Evolutionary conservation across 2,797 vertebrate genomes (phyloP).

Genomic region (Myiotriccus ornatus): DNA sequence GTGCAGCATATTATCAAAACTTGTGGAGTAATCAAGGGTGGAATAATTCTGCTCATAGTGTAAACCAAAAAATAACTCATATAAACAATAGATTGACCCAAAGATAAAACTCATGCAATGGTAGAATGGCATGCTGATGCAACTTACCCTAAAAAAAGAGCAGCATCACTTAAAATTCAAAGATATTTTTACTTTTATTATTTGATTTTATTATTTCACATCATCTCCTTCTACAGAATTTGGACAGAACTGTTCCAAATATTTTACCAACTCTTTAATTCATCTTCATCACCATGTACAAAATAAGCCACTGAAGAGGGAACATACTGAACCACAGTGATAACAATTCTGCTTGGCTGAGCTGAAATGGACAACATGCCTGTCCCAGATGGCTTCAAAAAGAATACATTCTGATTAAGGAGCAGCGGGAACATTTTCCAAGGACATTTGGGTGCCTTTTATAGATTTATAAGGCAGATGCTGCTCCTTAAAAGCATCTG

Average conservation of each 20-base stretch:
- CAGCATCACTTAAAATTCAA: neutral
- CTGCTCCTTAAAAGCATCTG: slow-evolving; percentile 55
- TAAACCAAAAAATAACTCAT: neutral
- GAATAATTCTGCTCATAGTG: neutral
- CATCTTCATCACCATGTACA: neutral
- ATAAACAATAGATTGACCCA: neutral
- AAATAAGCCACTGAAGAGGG: slow-evolving; percentile 38
- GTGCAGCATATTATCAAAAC: neutral
- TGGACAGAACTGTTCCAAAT: neutral
- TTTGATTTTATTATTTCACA: neutral
- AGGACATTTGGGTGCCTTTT: slow-evolving; percentile 66
- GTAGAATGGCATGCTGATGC: neutral
- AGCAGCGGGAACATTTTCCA: slow-evolving; percentile 67
- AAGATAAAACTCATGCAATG: neutral
- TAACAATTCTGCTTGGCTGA: slow-evolving; percentile 44
- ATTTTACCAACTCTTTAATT: slow-evolving; percentile 5
- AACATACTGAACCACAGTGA: slow-evolving; percentile 6
- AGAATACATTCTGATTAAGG: slow-evolving; percentile 61
- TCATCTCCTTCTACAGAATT: neutral
- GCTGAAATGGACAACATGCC: slow-evolving; percentile 55
- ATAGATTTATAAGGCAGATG: slow-evolving; percentile 68
- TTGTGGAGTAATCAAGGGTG: neutral
- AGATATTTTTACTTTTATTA: neutral
- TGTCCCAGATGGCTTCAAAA: slow-evolving; percentile 67
- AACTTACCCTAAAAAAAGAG: neutral